Percentiles rank a stretch among this genome's conserved stretches.
Conservation (phyloP, 2,113 vertebrate species). For the Vombatus ursinus region DNA sequence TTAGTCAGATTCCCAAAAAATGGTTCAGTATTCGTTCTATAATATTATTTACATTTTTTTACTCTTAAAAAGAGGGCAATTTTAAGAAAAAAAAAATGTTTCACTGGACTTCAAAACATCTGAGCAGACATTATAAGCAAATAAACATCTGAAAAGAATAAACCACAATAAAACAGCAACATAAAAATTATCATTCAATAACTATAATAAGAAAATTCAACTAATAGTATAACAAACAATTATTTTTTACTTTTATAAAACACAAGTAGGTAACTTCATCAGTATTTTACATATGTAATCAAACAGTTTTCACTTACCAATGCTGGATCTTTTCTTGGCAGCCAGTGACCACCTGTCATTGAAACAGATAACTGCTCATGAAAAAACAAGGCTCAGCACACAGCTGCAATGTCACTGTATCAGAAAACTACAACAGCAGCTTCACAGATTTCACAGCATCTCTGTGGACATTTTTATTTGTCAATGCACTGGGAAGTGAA, state of each 20-base stretch:
- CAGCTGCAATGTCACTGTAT: conserved; percentile 82
- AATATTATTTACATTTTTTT: conserved; percentile 18
- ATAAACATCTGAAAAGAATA: conserved; percentile 42
- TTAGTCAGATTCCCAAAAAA: conserved; percentile 26
- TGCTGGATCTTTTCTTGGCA: conserved; percentile 95
- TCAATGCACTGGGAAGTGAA: conserved; percentile 80
- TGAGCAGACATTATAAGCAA: conserved; percentile 53
- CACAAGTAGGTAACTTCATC: conserved; percentile 67
- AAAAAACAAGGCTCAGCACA: conserved; percentile 82
- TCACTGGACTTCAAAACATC: conserved; percentile 40
- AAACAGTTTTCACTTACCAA: conserved; percentile 91
- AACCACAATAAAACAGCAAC: conserved; percentile 56
- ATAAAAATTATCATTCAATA: conserved; percentile 60
- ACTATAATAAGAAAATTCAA: conserved; percentile 50
- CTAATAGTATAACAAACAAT: conserved; percentile 46
- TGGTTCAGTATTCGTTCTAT: conserved; percentile 29
- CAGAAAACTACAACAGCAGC: conserved; percentile 79
- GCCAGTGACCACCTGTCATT: conserved; percentile 96
- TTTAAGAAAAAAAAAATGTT: conserved; percentile 53
- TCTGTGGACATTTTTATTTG: conserved; percentile 84
- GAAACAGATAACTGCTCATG: conserved; percentile 89
- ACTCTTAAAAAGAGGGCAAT: conserved; percentile 42
- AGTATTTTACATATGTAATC: conserved; percentile 78
- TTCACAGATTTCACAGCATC: conserved; percentile 81
- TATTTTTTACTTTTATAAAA: conserved; percentile 58